Evolutionary conservation across 35 echinoderm and acorn worm genomes (phyloP), one percentile per base, ranked within the genome.

Genomic region (Hemicentrotus pulcherrimus): DNA sequence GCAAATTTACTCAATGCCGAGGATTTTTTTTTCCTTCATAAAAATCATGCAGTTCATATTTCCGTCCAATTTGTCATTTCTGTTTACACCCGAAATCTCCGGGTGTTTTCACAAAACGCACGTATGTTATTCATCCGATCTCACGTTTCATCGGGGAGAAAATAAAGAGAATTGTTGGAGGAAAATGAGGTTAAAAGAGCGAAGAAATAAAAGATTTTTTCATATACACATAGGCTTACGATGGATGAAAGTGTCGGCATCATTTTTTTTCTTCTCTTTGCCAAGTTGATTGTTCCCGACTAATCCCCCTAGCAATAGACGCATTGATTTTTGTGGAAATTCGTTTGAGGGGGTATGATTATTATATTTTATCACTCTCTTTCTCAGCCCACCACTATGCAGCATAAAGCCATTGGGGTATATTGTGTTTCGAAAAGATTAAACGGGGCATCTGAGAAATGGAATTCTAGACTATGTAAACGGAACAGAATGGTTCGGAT

Each of bases 41-140:
- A 90, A 90, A 55, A 93, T 93, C 91, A 93, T 93, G 91, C 91
- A 93, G 91, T 93, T 93, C 91, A 93, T 93, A 93, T 93, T 93
- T 93, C 91, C 91, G 91, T 93, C 91, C 91, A 93, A 93, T 93
- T 93, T 93, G 91, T 93, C 91, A 93, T 93, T 93, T 93, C 46
- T 93, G 91, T 93, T 93, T 93, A 93, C 91, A 50, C 48, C 91
- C 48, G 91, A 93, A 32, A 48, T 93, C 48, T 47, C 45, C n/a
- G 91, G 91, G 91, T 58, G 48, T 93, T 93, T 47, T 93, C n/a
- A 58, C 48, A 93, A 93, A 93, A 93, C 91, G 91, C 91, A 93
- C 91, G 91, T 93, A 93, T 93, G 91, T 93, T 93, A 46, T 93
- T 93, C 91, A 58, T 93, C 16, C 16, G 30, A 31, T 47, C 45